Conservation (phyloP, 2,113 vertebrate species). For the Oncorhynchus clarkii region DNA sequence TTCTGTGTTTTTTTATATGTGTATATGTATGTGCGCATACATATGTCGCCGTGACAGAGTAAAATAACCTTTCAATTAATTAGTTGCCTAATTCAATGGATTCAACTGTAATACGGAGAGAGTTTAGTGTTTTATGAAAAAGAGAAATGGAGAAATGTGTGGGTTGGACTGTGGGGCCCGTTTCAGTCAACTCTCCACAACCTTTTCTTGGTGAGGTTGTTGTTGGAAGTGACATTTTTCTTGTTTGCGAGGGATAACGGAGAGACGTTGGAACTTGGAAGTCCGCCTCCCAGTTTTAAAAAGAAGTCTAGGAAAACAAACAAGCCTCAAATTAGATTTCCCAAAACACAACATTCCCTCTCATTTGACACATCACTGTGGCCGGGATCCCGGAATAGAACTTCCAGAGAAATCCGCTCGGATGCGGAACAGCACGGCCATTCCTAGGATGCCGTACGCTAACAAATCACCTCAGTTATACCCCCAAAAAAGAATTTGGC, state of each 20-base stretch:
- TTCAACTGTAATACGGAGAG: conserved; percentile 27
- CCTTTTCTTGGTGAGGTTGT: conserved; percentile 25
- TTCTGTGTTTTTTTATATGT: conserved; percentile 48
- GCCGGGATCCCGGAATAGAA: conserved; percentile 71
- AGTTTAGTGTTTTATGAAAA: background rate
- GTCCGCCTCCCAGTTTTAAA: conserved; percentile 62
- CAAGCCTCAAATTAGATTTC: conserved; percentile 79
- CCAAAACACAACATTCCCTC: conserved; percentile 79
- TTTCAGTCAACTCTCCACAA: conserved; percentile 24
- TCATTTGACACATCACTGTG: conserved; percentile 75
- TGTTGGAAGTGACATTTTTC: conserved; percentile 52
- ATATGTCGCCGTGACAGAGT: conserved; percentile 68
- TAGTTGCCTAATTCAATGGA: conserved; percentile 50
- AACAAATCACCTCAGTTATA: conserved; percentile 2
- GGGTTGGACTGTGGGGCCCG: background rate
- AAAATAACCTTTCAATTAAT: conserved; percentile 70
- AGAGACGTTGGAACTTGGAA: conserved; percentile 36
- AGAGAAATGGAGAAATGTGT: background rate
- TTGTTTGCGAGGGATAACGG: conserved; percentile 48
- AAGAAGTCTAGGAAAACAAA: conserved; percentile 76
- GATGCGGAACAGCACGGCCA: conserved; percentile 36
- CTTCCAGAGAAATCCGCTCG: conserved; percentile 54
- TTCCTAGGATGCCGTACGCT: conserved; percentile 23
- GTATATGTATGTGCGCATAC: conserved; percentile 57
- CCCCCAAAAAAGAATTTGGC: too few relatives aligned